Evolutionary conservation across 2,888 invertebrate species (phyloP).

Genomic region (Nemurella pictetii): DNA sequence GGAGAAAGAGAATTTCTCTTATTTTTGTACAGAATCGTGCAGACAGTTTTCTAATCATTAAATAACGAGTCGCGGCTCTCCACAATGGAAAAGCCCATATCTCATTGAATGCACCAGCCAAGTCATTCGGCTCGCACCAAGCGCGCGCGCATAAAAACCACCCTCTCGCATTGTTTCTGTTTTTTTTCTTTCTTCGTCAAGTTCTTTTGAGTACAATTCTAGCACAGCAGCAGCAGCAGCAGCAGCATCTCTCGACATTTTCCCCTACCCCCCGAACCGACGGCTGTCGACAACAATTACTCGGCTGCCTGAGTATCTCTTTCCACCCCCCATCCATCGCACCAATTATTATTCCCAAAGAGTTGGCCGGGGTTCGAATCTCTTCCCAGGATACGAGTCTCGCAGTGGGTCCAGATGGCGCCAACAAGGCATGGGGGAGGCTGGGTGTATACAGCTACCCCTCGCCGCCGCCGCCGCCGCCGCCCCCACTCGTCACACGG

Average conservation of each 20-base stretch:
- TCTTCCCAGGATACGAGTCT: neutral
- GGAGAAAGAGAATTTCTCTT: neutral
- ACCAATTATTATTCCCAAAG: constrained; percentile 20
- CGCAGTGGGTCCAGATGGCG: constrained; percentile 25
- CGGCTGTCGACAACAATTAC: constrained; percentile 30
- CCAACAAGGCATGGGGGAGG: constrained; percentile 8
- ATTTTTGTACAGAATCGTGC: neutral
- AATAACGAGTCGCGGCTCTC: neutral
- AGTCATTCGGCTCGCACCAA: neutral
- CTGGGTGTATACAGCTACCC: neutral
- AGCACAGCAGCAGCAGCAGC: neutral
- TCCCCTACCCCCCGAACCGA: neutral
- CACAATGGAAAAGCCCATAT: neutral
- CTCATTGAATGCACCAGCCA: neutral
- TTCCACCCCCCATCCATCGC: constrained; percentile 18
- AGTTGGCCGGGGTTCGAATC: constrained; percentile 4
- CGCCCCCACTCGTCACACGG: neutral
- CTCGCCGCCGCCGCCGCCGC: neutral
- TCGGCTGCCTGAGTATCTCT: neutral
- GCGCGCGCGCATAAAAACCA: neutral
- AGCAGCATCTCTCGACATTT: constrained; percentile 3
- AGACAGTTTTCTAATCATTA: neutral
- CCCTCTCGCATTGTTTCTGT: constrained; percentile 1
- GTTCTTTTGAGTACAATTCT: constrained; percentile 5
- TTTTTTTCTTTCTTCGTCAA: constrained; percentile 17